Evolutionary conservation across 2,888 invertebrate species (phyloP).

Genomic region (Halictus quadricinctus): DNA sequence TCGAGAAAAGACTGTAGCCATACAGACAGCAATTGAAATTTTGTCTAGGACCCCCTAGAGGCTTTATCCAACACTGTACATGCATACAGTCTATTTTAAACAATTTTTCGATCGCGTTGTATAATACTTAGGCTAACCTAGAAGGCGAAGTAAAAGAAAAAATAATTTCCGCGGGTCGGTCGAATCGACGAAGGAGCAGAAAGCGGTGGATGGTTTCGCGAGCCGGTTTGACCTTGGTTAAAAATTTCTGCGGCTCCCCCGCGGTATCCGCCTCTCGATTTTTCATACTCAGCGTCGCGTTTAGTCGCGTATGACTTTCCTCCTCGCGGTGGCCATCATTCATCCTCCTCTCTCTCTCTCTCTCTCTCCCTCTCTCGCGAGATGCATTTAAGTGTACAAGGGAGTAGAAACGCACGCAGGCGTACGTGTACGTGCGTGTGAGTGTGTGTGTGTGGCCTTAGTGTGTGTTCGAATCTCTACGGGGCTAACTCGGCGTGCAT

Average conservation of each 20-base stretch:
- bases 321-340: conserved; percentile 46
- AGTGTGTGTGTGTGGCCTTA: conserved; percentile 54
- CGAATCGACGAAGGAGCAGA: too few species aligned
- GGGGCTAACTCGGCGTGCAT: conserved; percentile 57
- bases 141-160: too few species aligned
- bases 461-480: conserved; percentile 39
- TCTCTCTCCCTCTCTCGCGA: neutral
- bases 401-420: conserved; percentile 48
- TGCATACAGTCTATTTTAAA: too few species aligned
- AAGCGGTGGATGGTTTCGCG: too few species aligned
- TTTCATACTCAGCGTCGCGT: conserved; percentile 49
- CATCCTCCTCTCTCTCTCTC: conserved; percentile 31
- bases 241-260: neutral
- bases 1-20: too few species aligned
- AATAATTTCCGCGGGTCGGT: conserved; percentile 6
- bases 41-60: too few species aligned
- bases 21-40: too few species aligned
- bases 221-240: too few species aligned
- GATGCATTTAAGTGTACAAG: conserved; percentile 62
- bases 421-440: too few species aligned
- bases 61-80: too few species aligned
- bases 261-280: conserved; percentile 47
- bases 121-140: too few species aligned
- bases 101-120: too few species aligned
- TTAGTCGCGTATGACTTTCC: conserved; percentile 48